These are phyloP conservation scores for Engystomops pustulosus DNA, from an alignment of 2,113 vertebrate genomes.

Conservation along the genomic window DNA sequence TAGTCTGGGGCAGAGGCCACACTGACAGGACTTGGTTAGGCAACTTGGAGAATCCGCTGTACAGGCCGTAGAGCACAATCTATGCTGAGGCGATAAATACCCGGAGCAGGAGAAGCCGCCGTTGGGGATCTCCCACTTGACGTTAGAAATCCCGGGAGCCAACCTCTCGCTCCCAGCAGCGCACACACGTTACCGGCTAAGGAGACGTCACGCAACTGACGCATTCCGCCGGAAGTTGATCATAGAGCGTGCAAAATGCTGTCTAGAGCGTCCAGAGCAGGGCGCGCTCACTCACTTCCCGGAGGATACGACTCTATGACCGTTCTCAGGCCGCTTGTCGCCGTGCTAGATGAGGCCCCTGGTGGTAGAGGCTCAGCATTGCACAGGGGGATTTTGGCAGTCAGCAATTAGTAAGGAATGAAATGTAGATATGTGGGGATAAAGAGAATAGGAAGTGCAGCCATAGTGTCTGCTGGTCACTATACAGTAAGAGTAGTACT, in stretches of 20 bases:
- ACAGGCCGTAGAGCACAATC: not conserved
- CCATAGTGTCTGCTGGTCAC: too few relatives aligned
- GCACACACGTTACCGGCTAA: slow-evolving; percentile 39
- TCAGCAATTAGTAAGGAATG: too few relatives aligned
- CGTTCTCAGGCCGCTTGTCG: too few relatives aligned
- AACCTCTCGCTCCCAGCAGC: not conserved
- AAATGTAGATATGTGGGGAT: too few relatives aligned
- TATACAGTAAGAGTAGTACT: too few relatives aligned
- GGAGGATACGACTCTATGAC: not conserved
- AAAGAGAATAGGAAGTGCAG: too few relatives aligned
- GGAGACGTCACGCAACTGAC: slow-evolving; percentile 40
- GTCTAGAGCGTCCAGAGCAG: not conserved
- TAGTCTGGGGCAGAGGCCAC: not conserved
- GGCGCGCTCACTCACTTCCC: too few relatives aligned
- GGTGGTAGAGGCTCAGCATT: not conserved
- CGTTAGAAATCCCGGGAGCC: not conserved
- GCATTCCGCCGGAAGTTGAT: not conserved
- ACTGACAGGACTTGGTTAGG: not conserved
- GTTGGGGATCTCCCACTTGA: not conserved
- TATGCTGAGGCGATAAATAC: not conserved
- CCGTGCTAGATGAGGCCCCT: not conserved
- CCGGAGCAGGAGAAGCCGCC: not conserved
- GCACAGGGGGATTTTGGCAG: not conserved
- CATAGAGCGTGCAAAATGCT: not conserved
- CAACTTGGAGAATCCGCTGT: not conserved